Evolutionary conservation across 2,797 vertebrate genomes (phyloP).

Genomic region (Alauda arvensis): DNA sequence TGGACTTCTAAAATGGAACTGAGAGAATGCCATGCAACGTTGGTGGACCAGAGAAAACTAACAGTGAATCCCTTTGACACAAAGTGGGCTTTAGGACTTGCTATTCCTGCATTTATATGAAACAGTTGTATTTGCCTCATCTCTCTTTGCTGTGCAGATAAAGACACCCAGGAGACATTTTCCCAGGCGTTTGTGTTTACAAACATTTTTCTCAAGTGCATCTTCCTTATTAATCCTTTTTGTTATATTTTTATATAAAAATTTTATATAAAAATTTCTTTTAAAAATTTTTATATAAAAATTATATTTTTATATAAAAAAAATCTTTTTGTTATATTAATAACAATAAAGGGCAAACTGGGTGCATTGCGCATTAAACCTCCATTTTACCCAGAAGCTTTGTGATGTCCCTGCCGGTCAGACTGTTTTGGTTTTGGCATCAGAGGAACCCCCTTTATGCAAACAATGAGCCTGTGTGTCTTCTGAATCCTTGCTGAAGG

Average conservation of each 20-base stretch:
- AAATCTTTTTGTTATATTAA: not conserved
- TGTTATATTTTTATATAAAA: too few relatives aligned
- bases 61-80: not conserved
- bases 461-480: not conserved
- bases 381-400: not conserved
- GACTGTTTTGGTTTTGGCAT: not conserved
- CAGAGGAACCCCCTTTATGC: not conserved
- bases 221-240: not conserved
- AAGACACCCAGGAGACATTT: not conserved
- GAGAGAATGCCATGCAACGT: not conserved
- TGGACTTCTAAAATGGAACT: not conserved
- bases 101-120: not conserved
- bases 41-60: not conserved
- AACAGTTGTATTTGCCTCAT: not conserved
- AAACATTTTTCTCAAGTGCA: not conserved
- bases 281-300: too few relatives aligned
- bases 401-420: not conserved
- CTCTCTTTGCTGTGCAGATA: not conserved
- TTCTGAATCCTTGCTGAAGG: not conserved
- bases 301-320: too few relatives aligned
- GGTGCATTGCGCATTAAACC: not conserved
- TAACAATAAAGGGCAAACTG: not conserved
- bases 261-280: too few relatives aligned
- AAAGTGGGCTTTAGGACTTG: not conserved
- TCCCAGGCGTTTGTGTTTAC: not conserved